phyloP scores from a whole-genome alignment of 2,888 invertebrate species.

The Nemotelus pantherinus region DNA sequence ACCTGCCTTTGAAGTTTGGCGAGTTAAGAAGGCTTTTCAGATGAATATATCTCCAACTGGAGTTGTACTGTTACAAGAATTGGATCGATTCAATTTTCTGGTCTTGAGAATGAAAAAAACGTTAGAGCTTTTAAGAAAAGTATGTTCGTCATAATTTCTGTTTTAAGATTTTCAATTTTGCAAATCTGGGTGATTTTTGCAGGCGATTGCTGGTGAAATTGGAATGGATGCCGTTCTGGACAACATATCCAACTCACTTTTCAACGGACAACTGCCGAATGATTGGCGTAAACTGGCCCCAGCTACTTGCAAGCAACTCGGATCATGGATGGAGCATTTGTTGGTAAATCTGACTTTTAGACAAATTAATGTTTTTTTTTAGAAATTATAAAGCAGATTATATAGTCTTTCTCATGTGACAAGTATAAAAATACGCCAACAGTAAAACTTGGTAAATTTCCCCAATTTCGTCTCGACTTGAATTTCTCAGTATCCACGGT shows the following conservation, averaged over 20 bases:
- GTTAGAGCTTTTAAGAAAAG: constrained; percentile 76
- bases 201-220: constrained; percentile 90
- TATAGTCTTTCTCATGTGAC: no score
- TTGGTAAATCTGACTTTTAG: constrained; percentile 55
- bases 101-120: constrained; percentile 76
- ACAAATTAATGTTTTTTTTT: no score
- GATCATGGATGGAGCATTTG: constrained; percentile 91
- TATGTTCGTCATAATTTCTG: constrained; percentile 52
- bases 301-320: constrained; percentile 84
- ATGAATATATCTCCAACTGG: constrained; percentile 83
- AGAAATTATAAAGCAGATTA: no score
- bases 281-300: constrained; percentile 87
- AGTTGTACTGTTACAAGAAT: constrained; percentile 87
- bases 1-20: constrained; percentile 79
- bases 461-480: not conserved
- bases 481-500: no score
- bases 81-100: constrained; percentile 87
- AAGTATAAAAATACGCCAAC: no score
- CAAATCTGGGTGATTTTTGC: constrained; percentile 45
- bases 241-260: constrained; percentile 82
- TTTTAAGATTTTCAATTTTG: not conserved
- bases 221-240: constrained; percentile 89
- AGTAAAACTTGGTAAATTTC: no score
- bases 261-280: constrained; percentile 84
- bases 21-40: constrained; percentile 82